Conservation (phyloP, 53 echinoderm and acorn worm species). For the Crossaster papposus region DNA sequence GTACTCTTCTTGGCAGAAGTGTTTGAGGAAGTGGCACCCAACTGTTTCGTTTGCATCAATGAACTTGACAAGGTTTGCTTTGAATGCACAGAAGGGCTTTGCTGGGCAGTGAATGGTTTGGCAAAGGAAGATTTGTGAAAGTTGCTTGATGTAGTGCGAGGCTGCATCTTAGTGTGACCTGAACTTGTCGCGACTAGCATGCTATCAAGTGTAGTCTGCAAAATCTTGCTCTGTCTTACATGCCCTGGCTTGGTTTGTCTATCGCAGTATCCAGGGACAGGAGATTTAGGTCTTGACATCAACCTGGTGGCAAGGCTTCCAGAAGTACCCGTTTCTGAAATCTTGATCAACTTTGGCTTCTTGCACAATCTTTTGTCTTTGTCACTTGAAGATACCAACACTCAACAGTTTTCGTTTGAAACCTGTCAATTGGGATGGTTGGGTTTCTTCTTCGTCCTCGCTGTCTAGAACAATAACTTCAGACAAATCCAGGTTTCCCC, state of each 20-base stretch:
- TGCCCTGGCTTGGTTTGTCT: not conserved
- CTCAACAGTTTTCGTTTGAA: not conserved
- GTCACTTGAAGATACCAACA: not conserved
- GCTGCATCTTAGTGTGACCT: not conserved
- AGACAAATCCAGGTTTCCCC: not conserved
- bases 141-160: not conserved
- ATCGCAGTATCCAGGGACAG: not conserved
- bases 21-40: not conserved
- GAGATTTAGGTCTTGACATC: not conserved
- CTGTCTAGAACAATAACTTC: conserved; percentile 19
- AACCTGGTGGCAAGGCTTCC: conserved; percentile 2
- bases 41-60: not conserved
- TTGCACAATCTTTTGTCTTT: not conserved
- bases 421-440: not conserved
- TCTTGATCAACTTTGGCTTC: not conserved
- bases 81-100: no score
- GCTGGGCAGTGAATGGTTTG: not conserved
- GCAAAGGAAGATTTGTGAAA: not conserved
- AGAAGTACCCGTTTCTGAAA: not conserved
- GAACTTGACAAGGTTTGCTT: not conserved
- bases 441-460: not conserved
- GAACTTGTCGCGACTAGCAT: not conserved
- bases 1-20: not conserved
- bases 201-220: not conserved
- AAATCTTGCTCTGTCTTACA: not conserved